Percentiles rank a stretch among this genome's conserved stretches.
Conservation (phyloP, 2,797 vertebrate genomes). For the Mastacembelus armatus region DNA sequence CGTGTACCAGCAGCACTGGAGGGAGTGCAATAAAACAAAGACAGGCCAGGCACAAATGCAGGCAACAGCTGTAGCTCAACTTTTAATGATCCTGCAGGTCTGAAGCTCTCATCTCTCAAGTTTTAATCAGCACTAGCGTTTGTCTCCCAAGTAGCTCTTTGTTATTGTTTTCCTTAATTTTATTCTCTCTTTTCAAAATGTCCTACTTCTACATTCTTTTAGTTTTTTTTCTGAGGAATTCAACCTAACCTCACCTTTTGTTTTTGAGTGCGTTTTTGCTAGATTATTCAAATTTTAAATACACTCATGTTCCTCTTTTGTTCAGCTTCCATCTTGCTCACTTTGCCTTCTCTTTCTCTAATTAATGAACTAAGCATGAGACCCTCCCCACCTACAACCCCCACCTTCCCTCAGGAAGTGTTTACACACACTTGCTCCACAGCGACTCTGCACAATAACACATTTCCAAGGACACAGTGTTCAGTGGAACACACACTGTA, state of each 20-base stretch:
- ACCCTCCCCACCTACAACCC: conserved; percentile 33
- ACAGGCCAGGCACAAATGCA: conserved; percentile 46
- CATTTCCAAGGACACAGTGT: conserved; percentile 80
- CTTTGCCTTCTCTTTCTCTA: conserved; percentile 4
- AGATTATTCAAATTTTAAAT: conserved; percentile 21
- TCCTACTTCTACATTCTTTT: background rate
- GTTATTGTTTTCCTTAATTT: background rate
- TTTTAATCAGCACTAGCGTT: too few species aligned
- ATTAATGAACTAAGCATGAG: conserved; percentile 43
- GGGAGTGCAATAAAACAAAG: conserved; percentile 56
- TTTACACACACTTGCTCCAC: conserved; percentile 70
- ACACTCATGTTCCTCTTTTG: background rate
- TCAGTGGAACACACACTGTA: conserved; percentile 60
- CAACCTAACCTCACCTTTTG: background rate
- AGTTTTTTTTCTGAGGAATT: conserved; percentile 17
- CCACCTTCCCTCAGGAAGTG: conserved; percentile 73
- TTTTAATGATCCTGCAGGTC: conserved; percentile 42
- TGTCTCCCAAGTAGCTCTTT: background rate
- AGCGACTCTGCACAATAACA: conserved; percentile 67
- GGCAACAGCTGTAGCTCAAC: conserved; percentile 44
- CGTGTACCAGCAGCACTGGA: conserved; percentile 62
- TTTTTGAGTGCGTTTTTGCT: background rate
- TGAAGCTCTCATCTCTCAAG: conserved; percentile 10
- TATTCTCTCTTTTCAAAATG: background rate
- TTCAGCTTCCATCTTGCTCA: background rate